phyloP scores from a whole-genome alignment of 2,888 invertebrate species.

The Melieria omissa region DNA sequence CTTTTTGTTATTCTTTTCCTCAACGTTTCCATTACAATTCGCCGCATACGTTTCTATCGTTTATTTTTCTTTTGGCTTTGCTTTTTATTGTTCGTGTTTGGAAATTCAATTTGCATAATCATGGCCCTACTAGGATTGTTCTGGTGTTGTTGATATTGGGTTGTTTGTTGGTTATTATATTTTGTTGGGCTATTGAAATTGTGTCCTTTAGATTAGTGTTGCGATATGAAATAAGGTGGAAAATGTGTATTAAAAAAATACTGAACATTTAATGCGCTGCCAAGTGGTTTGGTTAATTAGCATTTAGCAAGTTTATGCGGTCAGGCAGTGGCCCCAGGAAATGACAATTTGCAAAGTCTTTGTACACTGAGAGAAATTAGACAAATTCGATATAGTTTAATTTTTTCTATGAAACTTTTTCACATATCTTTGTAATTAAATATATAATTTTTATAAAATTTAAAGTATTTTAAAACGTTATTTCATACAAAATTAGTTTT shows the following conservation, averaged over 20 bases:
- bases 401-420: too few species aligned
- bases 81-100: too few species aligned
- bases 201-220: slow-evolving; percentile 8
- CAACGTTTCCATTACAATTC: not conserved
- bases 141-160: not conserved
- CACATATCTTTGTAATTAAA: too few species aligned
- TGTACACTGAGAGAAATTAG: too few species aligned
- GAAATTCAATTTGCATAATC: slow-evolving; percentile 20
- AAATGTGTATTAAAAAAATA: not conserved
- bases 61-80: not conserved
- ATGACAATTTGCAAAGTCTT: too few species aligned
- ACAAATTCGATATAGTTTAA: too few species aligned
- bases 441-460: too few species aligned
- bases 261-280: not conserved
- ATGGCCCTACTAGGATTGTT: not conserved
- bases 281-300: slow-evolving; percentile 20
- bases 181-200: not conserved
- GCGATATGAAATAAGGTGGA: not conserved
- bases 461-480: too few species aligned
- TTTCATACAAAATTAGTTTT: too few species aligned
- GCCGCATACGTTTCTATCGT: not conserved
- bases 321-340: too few species aligned
- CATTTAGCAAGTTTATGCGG: not conserved
- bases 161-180: not conserved
- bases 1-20: not conserved